These are phyloP conservation scores for Rhinoraja longicauda DNA, from an alignment of 2,797 vertebrate genomes.

Conservation along the genomic window DNA sequence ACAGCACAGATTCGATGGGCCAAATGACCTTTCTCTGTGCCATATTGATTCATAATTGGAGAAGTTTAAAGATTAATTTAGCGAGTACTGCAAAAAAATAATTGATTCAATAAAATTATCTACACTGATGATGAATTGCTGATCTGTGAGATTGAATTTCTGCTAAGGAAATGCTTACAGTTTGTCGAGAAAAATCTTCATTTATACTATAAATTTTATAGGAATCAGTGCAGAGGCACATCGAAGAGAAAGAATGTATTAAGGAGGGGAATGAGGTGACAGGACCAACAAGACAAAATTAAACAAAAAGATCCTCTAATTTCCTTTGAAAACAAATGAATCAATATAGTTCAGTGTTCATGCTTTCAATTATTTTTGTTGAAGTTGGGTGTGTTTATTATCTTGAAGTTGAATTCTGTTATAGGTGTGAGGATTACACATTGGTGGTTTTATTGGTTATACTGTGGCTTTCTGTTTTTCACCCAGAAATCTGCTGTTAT, in stretches of 20 bases:
- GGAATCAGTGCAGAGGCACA: background rate
- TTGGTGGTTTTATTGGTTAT: slow-evolving; percentile 31
- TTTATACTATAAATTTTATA: too few relatives aligned
- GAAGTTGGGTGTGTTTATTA: slow-evolving; percentile 36
- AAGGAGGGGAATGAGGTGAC: background rate
- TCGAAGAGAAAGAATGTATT: background rate
- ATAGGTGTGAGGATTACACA: slow-evolving; percentile 37
- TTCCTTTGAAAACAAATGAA: slow-evolving; percentile 7
- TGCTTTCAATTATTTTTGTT: background rate
- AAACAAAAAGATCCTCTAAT: background rate
- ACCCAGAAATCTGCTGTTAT: slow-evolving; percentile 22
- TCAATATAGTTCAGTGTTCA: background rate
- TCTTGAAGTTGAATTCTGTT: slow-evolving; percentile 17
- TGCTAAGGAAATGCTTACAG: background rate
- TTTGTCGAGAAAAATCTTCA: background rate
- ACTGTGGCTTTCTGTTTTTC: slow-evolving; percentile 38
- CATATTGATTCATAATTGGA: too few relatives aligned
- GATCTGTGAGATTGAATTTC: background rate
- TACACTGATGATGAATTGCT: background rate
- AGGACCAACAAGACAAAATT: background rate
- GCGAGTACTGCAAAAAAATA: too few relatives aligned
- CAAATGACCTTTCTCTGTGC: too few relatives aligned
- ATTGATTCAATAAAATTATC: background rate
- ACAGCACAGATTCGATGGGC: too few relatives aligned
- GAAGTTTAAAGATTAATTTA: background rate